These are phyloP conservation scores for Anoplophora glabripennis DNA, from an alignment of 1,140 invertebrate species.

Conservation along the genomic window DNA sequence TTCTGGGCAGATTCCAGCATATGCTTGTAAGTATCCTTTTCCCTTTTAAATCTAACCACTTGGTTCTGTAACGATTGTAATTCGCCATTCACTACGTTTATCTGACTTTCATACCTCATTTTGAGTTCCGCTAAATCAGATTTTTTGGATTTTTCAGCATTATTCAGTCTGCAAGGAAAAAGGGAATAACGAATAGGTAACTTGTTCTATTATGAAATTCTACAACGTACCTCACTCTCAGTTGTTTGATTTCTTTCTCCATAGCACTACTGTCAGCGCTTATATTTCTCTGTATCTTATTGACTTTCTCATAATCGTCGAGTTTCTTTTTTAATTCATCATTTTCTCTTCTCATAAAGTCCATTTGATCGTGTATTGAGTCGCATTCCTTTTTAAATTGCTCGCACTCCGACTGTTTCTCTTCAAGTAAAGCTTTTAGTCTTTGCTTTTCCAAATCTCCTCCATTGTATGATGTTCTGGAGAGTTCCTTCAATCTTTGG, in stretches of 20 bases:
- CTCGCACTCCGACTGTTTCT: slow-evolving; percentile 72
- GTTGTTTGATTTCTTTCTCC: slow-evolving; percentile 71
- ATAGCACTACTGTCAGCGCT: slow-evolving; percentile 68
- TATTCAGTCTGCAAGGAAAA: slow-evolving; percentile 57
- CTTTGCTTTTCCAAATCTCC: slow-evolving; percentile 63
- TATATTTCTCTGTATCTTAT: slow-evolving; percentile 76
- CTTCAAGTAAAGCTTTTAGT: slow-evolving; percentile 66
- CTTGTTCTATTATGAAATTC: background rate
- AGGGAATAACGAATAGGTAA: slow-evolving; percentile 4
- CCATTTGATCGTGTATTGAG: slow-evolving; percentile 67
- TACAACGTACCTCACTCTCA: slow-evolving; percentile 59
- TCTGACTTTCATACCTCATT: slow-evolving; percentile 83
- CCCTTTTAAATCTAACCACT: slow-evolving; percentile 75
- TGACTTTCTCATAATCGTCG: slow-evolving; percentile 81
- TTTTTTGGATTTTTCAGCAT: slow-evolving; percentile 77
- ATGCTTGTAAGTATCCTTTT: slow-evolving; percentile 87
- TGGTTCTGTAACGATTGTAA: slow-evolving; percentile 80
- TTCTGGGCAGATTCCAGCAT: slow-evolving; percentile 84
- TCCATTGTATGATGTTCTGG: slow-evolving; percentile 59
- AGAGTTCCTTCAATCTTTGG: slow-evolving; percentile 64
- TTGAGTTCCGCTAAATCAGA: slow-evolving; percentile 82
- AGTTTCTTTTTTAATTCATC: slow-evolving; percentile 78
- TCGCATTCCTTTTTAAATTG: slow-evolving; percentile 70
- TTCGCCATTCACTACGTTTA: slow-evolving; percentile 82
- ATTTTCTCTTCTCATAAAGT: slow-evolving; percentile 69